These are phyloP conservation scores for Eospalax fontanierii DNA, from an alignment of 2,797 vertebrate species.

Conservation along the genomic window DNA sequence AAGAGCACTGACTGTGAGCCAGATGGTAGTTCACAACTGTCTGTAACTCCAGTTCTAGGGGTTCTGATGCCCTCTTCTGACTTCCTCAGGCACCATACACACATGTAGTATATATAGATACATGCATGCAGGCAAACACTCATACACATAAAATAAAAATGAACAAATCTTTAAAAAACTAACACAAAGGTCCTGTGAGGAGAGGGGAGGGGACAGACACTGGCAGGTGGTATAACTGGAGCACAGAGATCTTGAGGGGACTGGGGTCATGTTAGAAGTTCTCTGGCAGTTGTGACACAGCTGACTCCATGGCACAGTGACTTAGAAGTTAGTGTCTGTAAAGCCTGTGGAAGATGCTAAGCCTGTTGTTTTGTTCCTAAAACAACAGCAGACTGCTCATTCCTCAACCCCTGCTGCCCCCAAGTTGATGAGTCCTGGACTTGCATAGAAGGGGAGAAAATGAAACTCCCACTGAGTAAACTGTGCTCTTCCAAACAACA, in stretches of 20 bases:
- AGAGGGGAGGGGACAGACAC: neutral
- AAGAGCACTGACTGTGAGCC: too few relatives aligned
- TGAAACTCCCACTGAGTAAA: neutral
- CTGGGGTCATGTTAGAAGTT: neutral
- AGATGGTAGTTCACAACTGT: too few relatives aligned
- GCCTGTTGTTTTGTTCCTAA: slow-evolving; percentile 55
- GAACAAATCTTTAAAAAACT: too few relatives aligned
- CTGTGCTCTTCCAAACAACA: neutral
- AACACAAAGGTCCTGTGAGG: neutral
- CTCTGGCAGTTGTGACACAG: neutral
- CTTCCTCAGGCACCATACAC: too few relatives aligned
- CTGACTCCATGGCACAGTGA: neutral
- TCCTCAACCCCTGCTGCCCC: slow-evolving; percentile 33
- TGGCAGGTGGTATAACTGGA: neutral
- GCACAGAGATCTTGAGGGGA: neutral
- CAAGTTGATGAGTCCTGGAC: neutral
- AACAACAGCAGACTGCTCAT: neutral
- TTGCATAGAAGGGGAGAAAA: neutral
- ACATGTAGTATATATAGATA: too few relatives aligned
- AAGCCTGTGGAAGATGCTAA: neutral
- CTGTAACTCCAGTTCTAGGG: too few relatives aligned
- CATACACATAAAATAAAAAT: too few relatives aligned
- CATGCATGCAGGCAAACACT: too few relatives aligned
- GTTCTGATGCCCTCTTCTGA: too few relatives aligned
- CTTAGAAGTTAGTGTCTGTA: neutral